Evolutionary conservation across 1,140 invertebrate species (phyloP), one percentile per base, ranked within the genome.

Genomic region (Drosophila oshimai): DNA sequence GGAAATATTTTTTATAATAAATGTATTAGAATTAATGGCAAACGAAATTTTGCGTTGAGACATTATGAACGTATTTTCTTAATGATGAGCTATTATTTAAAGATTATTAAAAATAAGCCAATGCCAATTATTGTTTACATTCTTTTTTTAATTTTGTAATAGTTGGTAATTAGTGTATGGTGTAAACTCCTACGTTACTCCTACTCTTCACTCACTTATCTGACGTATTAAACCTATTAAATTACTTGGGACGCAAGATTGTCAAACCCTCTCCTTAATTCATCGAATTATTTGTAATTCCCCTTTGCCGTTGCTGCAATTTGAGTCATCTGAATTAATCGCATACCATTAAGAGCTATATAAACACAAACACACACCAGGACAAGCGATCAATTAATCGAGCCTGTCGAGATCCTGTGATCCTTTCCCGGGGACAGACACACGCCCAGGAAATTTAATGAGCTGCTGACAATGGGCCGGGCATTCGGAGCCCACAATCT

Each of bases 401-500:
- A 65, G 61, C 13, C 49, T 39, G 18, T 41, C 55, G 3, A 57
- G 53, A 80, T 49, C 53, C 68, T 50, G 67, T 20, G 36, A 68
- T 68, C 62, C 46, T 57, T 33, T 77, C 26, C 20, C 55, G 9
- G 39, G 34, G 31, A 62, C 33, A 42, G 24, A 49, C 61, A 70
- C 46, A 70, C 70, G 68, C 47, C 62, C 36, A 34, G 53, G 10
- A 54, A 13, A 60, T 81, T 67, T 78, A 74, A 79, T 65, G 58
- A 67, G 58, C 64, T 79, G 79, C 75, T 83, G 79, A 83, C 70
- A 65, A 74, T 74, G 54, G 79, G 62, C 49, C 15, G 70, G 18
- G 20, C 61, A 51, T 17, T 41, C 41, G 15, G 39, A 60, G 33
- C 51, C 74, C 74, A 57, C 74, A 61, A 73, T 64, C 34, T 68